phyloP scores from a whole-genome alignment of 2,888 invertebrate species.

The Caenorhabditis sp. region DNA sequence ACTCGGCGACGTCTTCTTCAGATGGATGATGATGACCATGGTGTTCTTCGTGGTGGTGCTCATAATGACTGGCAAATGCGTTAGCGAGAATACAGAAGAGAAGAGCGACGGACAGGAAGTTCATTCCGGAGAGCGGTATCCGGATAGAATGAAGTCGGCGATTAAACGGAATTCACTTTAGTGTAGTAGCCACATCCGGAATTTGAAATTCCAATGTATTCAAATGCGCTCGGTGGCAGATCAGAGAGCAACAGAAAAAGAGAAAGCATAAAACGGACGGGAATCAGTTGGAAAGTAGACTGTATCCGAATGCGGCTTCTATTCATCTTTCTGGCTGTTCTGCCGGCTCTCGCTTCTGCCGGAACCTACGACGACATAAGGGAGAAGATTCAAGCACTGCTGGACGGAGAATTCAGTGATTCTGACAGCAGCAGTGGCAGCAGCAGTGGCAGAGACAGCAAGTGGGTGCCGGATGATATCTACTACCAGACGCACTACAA shows the following conservation, averaged over 20 bases:
- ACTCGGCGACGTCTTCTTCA: too few relatives aligned
- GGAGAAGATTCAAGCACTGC: slow-evolving; percentile 11
- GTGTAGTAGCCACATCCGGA: neutral
- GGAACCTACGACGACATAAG: slow-evolving; percentile 23
- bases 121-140: slow-evolving; percentile 8
- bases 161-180: neutral
- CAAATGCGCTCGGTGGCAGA: slow-evolving; percentile 4
- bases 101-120: slow-evolving; percentile 15
- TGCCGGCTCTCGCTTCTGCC: neutral
- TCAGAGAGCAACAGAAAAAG: slow-evolving; percentile 4
- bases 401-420: slow-evolving; percentile 8
- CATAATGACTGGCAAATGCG: slow-evolving; percentile 8
- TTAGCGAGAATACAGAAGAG: slow-evolving; percentile 14
- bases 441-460: neutral
- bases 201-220: slow-evolving; percentile 30
- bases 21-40: too few relatives aligned
- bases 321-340: slow-evolving; percentile 4
- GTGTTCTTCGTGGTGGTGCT: neutral
- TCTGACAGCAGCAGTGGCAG: neutral
- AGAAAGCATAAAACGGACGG: slow-evolving; percentile 4
- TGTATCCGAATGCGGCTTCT: slow-evolving; percentile 3
- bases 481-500: slow-evolving; percentile 9
- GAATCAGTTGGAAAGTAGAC: neutral
- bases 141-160: neutral
- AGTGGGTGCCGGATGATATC: neutral